phyloP scores from a whole-genome alignment of 1,140 invertebrate species.

The Atopsyche davidsoni region DNA sequence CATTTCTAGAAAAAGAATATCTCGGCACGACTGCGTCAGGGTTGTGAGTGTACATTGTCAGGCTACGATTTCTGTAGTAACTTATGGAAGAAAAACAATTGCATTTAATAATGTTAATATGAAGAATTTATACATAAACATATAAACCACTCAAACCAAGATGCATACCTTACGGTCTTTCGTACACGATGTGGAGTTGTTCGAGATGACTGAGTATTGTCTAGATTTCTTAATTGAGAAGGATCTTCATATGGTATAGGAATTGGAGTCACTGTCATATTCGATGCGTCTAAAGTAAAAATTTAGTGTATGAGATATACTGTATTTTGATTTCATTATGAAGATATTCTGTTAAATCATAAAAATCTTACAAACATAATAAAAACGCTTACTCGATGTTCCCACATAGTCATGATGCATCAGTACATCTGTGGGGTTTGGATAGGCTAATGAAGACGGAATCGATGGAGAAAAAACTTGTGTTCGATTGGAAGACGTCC shows the following conservation, averaged over 20 bases:
- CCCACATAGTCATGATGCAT: conserved; percentile 21
- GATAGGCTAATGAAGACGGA: conserved; percentile 3
- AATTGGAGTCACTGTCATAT: too few relatives aligned
- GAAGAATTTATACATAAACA: too few relatives aligned
- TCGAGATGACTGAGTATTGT: conserved; percentile 1
- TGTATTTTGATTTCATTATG: too few relatives aligned
- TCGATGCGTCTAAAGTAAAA: too few relatives aligned
- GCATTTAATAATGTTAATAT: too few relatives aligned
- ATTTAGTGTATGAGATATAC: too few relatives aligned
- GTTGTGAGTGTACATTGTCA: background rate
- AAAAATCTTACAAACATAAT: too few relatives aligned
- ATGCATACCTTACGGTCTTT: conserved; percentile 7
- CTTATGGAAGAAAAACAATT: conserved; percentile 6
- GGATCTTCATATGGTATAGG: background rate
- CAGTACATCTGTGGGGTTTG: conserved; percentile 18
- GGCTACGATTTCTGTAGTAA: conserved; percentile 2
- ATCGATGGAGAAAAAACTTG: conserved; percentile 8
- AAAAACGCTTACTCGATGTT: conserved; percentile 5
- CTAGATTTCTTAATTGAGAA: conserved; percentile 5
- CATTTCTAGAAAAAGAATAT: background rate
- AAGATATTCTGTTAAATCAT: too few relatives aligned
- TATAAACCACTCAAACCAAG: background rate
- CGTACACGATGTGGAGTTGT: background rate
- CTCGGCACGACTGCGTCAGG: background rate
- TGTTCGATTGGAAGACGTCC: conserved; percentile 4